These are phyloP conservation scores for Premnoplex brunnescens DNA, from an alignment of 2,797 vertebrate genomes.

Conservation along the genomic window DNA sequence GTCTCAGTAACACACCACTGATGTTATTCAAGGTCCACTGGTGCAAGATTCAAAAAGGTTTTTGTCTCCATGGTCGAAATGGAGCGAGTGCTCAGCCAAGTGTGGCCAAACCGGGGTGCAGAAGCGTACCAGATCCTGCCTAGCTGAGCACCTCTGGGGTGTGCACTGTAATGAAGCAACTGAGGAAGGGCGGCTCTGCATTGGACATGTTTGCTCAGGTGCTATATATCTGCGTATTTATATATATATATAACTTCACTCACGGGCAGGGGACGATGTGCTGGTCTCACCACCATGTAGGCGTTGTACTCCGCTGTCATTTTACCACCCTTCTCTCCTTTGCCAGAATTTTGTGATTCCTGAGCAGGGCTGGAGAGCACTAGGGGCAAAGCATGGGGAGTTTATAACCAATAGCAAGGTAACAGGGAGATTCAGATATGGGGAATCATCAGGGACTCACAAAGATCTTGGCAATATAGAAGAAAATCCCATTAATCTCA, in stretches of 20 bases:
- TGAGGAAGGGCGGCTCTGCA: slow-evolving; percentile 85
- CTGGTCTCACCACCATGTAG: not conserved
- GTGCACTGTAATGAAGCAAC: slow-evolving; percentile 82
- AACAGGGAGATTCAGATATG: not conserved
- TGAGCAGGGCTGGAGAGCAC: fast-evolving
- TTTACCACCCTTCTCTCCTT: not conserved
- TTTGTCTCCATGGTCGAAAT: slow-evolving; percentile 90
- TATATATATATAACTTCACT: not conserved
- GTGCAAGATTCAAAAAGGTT: slow-evolving; percentile 63
- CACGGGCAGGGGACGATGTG: not conserved
- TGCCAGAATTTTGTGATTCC: not conserved
- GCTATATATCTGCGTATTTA: not conserved
- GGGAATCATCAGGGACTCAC: not conserved
- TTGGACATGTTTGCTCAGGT: slow-evolving; percentile 83
- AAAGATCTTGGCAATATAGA: not conserved
- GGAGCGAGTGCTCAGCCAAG: slow-evolving; percentile 87
- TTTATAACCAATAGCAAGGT: not conserved
- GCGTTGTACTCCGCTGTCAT: fast-evolving
- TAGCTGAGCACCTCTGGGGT: slow-evolving; percentile 71
- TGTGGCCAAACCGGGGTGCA: slow-evolving; percentile 87
- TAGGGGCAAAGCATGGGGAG: not conserved
- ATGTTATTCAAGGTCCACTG: slow-evolving; percentile 62
- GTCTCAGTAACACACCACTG: not conserved
- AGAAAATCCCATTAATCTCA: not conserved
- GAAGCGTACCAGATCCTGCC: slow-evolving; percentile 86